Conservation (phyloP, 2,797 vertebrate species). For the Anguilla pacifica region DNA sequence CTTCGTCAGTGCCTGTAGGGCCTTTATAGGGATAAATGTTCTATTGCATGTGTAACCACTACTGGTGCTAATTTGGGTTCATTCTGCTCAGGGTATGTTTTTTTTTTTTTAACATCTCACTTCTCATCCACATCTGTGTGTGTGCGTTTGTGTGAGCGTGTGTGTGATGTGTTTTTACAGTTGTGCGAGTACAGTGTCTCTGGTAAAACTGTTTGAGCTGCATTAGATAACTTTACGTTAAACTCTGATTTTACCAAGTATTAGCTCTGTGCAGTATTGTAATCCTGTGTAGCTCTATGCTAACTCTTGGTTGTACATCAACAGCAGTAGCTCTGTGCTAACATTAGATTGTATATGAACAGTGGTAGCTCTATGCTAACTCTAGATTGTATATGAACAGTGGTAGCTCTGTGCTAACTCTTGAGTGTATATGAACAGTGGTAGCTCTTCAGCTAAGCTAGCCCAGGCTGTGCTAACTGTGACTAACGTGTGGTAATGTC, state of each 20-base stretch:
- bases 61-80: not conserved
- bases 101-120: constrained; percentile 26
- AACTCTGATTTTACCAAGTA: not conserved
- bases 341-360: not conserved
- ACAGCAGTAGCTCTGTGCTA: not conserved
- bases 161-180: not conserved
- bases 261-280: not conserved
- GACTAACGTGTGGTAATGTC: constrained; percentile 15
- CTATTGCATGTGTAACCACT: not conserved
- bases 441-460: not conserved
- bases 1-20: not conserved
- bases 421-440: not conserved
- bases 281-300: not conserved
- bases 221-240: not conserved
- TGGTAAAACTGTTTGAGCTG: not conserved
- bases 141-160: constrained; percentile 3
- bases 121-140: constrained; percentile 10
- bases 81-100: not conserved
- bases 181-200: not conserved
- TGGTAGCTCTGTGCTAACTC: not conserved
- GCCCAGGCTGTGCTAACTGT: constrained; percentile 10
- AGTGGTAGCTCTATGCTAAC: not conserved
- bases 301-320: no score
- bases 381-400: not conserved
- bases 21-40: not conserved